phyloP scores from a whole-genome alignment of 2,113 vertebrate genomes.

The Saccopteryx leptura region DNA sequence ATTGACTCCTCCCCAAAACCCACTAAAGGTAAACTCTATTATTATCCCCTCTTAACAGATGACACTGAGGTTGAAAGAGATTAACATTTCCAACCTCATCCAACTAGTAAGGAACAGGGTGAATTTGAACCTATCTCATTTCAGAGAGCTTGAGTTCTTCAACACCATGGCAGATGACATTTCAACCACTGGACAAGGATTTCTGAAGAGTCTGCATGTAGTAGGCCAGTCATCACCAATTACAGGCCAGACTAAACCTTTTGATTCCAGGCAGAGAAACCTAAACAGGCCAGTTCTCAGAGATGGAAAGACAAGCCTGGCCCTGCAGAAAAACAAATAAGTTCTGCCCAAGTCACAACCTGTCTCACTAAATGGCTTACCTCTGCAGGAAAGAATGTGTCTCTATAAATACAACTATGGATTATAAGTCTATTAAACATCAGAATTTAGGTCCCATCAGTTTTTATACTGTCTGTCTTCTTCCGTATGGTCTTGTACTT shows the following conservation, averaged over 20 bases:
- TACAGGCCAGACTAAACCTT: neutral
- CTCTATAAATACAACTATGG: neutral
- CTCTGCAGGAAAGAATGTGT: neutral
- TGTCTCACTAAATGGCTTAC: neutral
- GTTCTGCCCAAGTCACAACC: neutral
- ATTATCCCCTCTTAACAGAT: neutral
- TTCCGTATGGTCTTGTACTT: neutral
- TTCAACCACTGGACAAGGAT: neutral
- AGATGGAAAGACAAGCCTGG: conserved; percentile 27
- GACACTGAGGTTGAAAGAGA: conserved; percentile 33
- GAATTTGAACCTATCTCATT: neutral
- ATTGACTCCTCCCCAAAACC: neutral
- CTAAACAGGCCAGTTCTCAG: conserved; percentile 67
- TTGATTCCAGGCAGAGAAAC: conserved; percentile 45
- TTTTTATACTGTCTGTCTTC: neutral
- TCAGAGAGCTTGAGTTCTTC: neutral
- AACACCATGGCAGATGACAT: neutral
- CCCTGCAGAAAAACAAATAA: conserved; percentile 42
- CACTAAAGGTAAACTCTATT: neutral
- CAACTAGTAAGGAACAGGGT: neutral
- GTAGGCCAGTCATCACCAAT: neutral
- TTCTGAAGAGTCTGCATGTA: neutral
- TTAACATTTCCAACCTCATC: neutral
- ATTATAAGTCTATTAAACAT: neutral
- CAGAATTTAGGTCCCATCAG: neutral